These are phyloP conservation scores for Deroptyus accipitrinus DNA, from an alignment of 2,113 vertebrate genomes.

Conservation along the genomic window DNA sequence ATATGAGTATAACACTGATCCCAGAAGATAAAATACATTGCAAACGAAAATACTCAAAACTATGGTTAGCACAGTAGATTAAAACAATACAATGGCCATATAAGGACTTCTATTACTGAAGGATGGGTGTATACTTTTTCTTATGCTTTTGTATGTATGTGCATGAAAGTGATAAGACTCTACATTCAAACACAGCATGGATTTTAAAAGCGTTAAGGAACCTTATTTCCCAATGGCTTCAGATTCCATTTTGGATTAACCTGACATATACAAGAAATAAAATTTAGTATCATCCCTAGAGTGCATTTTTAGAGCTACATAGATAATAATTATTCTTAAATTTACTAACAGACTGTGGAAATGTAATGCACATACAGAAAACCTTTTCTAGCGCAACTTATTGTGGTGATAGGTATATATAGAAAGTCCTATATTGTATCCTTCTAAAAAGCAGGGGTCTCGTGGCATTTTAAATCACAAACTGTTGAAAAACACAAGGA, in stretches of 20 bases:
- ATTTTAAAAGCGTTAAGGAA: neutral
- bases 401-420: neutral
- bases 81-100: neutral
- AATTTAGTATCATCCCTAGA: neutral
- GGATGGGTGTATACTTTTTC: neutral
- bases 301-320: neutral
- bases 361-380: neutral
- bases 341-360: neutral
- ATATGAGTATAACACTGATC: neutral
- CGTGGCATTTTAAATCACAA: neutral
- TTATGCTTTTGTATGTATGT: neutral
- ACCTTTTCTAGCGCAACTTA: neutral
- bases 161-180: neutral
- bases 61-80: neutral
- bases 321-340: neutral
- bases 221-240: neutral
- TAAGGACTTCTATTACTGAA: neutral
- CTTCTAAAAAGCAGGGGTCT: neutral
- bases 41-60: neutral
- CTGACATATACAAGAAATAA: neutral
- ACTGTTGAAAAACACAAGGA: neutral
- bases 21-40: neutral
- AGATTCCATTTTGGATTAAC: neutral
- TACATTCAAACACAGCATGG: neutral
- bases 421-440: neutral